Percentiles rank a stretch among this genome's conserved stretches.
Conservation (phyloP, 2,797 vertebrate genomes). For the Rhinella marina region DNA sequence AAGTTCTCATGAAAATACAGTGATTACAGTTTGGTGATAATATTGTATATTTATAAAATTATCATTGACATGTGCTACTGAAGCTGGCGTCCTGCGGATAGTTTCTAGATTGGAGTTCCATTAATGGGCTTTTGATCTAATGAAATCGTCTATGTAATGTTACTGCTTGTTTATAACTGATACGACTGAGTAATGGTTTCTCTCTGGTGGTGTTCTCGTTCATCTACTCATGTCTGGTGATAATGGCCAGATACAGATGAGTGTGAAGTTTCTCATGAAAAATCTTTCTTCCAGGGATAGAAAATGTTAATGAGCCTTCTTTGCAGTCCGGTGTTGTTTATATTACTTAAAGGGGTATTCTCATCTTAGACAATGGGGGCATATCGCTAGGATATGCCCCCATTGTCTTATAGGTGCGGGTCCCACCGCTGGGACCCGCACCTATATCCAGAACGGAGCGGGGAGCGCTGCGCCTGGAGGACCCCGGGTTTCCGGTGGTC, state of each 20-base stretch:
- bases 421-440: too few species aligned
- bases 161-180: slow-evolving; percentile 37
- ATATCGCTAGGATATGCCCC: too few species aligned
- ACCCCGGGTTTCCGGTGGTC: too few species aligned
- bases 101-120: slow-evolving; percentile 15
- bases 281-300: slow-evolving; percentile 43
- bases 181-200: slow-evolving; percentile 39
- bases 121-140: slow-evolving; percentile 47
- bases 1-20: not conserved
- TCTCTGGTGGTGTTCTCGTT: slow-evolving; percentile 12
- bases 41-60: slow-evolving; percentile 7
- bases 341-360: too few species aligned
- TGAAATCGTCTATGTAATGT: slow-evolving; percentile 43
- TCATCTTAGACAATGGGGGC: too few species aligned
- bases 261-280: slow-evolving; percentile 45
- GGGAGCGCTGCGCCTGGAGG: too few species aligned
- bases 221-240: not conserved
- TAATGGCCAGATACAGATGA: slow-evolving; percentile 49
- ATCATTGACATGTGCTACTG: slow-evolving; percentile 5
- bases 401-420: too few species aligned
- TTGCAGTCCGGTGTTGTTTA: slow-evolving; percentile 26
- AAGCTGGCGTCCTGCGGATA: slow-evolving; percentile 8
- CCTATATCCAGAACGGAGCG: too few species aligned
- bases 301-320: slow-evolving; percentile 43
- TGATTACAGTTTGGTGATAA: not conserved